Percentiles rank a stretch among this genome's conserved stretches.
phyloP scores from a whole-genome alignment of 2,797 vertebrate species.

The Silurus aristotelis region DNA sequence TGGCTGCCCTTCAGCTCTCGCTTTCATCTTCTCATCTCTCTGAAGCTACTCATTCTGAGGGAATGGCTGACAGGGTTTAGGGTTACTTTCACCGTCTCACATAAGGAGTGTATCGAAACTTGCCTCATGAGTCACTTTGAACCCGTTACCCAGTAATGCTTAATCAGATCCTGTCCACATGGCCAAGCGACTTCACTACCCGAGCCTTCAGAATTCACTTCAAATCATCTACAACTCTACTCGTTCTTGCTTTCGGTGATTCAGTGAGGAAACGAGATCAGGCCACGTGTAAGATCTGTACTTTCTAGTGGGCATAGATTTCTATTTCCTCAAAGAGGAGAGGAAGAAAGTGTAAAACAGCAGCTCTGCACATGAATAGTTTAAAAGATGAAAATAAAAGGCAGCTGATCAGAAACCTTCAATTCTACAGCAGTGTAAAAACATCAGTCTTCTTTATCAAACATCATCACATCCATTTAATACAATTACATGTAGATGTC shows the following conservation, averaged over 20 bases:
- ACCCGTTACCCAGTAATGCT: not conserved
- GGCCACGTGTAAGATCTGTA: not conserved
- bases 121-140: slow-evolving; percentile 16
- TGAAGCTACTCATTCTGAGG: slow-evolving; percentile 17
- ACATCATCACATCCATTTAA: too few relatives aligned
- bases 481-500: too few relatives aligned
- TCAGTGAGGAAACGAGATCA: not conserved
- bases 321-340: slow-evolving; percentile 11
- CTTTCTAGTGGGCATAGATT: not conserved
- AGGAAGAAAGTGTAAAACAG: slow-evolving; percentile 8
- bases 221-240: not conserved
- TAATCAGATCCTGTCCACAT: slow-evolving; percentile 9
- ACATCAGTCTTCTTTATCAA: too few relatives aligned
- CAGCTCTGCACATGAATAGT: not conserved
- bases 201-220: not conserved
- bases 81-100: slow-evolving; percentile 23
- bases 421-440: not conserved
- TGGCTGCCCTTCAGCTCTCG: slow-evolving; percentile 33
- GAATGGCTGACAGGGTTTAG: slow-evolving; percentile 31
- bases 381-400: not conserved
- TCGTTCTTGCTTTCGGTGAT: not conserved
- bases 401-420: not conserved
- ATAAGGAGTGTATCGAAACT: slow-evolving; percentile 7
- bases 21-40: slow-evolving; percentile 33
- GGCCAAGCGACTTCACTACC: not conserved